These are phyloP conservation scores for Caenorhabditis briggsae DNA, from an alignment of 1,140 invertebrate genomes.

Conservation along the genomic window DNA sequence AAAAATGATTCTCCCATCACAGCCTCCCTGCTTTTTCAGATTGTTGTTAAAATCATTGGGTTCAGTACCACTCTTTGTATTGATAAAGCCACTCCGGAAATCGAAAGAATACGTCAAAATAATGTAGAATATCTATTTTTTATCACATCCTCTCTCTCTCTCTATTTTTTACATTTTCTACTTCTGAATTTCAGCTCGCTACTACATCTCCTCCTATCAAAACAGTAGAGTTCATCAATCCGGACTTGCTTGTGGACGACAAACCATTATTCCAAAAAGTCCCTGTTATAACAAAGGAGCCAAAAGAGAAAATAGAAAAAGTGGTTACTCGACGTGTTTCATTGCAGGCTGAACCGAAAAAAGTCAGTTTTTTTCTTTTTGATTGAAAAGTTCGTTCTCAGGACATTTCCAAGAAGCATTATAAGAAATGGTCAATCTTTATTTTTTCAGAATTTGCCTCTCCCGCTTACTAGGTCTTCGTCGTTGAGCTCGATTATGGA, in stretches of 20 bases:
- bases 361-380: background rate
- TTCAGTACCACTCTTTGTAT: too few relatives aligned
- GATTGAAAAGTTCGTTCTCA: background rate
- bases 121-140: too few relatives aligned
- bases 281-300: background rate
- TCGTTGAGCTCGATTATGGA: conserved; percentile 38
- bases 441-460: background rate
- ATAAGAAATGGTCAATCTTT: background rate
- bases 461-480: conserved; percentile 23
- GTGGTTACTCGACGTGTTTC: background rate
- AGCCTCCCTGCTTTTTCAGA: too few relatives aligned
- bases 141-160: too few relatives aligned
- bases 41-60: too few relatives aligned
- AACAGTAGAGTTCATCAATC: background rate
- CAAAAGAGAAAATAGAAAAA: background rate
- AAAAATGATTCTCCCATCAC: too few relatives aligned
- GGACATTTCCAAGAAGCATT: background rate
- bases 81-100: background rate
- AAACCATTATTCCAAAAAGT: background rate
- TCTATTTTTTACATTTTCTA: too few relatives aligned
- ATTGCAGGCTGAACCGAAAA: background rate
- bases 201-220: background rate
- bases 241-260: background rate
- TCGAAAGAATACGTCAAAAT: background rate
- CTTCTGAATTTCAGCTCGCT: background rate